Conservation (phyloP, 1,140 invertebrate genomes). For the Trypoxylus dichotomus region DNA sequence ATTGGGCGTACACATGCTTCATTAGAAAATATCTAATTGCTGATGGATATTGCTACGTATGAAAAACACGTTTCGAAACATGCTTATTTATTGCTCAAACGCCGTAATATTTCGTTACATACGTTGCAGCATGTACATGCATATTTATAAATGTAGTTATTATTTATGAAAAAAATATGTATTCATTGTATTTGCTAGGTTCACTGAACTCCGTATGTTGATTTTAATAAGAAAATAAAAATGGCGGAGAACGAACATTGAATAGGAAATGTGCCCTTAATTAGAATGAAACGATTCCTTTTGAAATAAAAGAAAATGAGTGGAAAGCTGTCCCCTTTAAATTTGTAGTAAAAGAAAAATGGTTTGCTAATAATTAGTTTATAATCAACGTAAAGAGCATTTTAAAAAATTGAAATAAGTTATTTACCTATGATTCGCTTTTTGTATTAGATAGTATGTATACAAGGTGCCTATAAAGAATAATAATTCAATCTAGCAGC, state of each 20-base stretch:
- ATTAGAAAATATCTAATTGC: constrained; percentile 5
- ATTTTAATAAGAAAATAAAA: background rate
- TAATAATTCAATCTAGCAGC: too few species aligned
- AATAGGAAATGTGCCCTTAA: background rate
- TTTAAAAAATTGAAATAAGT: too few species aligned
- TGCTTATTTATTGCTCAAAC: constrained; percentile 10
- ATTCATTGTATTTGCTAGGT: background rate
- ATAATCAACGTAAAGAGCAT: too few species aligned
- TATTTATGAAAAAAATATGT: constrained; percentile 2
- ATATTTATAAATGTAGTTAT: constrained; percentile 6
- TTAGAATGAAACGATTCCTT: too few species aligned
- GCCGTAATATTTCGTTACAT: background rate
- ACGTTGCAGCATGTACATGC: background rate
- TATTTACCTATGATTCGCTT: too few species aligned
- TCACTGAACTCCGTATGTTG: background rate
- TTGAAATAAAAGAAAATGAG: too few species aligned
- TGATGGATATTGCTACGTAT: background rate
- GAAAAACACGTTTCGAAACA: background rate
- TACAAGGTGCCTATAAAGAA: too few species aligned
- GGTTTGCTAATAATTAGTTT: too few species aligned
- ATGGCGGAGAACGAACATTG: background rate
- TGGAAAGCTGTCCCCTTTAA: too few species aligned
- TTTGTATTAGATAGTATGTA: too few species aligned
- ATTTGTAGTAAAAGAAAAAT: too few species aligned
- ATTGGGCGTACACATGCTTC: background rate